Percentiles rank a stretch among this genome's conserved stretches.
Conservation (phyloP, 1,140 invertebrate species). For the Cotesia chilonis region DNA sequence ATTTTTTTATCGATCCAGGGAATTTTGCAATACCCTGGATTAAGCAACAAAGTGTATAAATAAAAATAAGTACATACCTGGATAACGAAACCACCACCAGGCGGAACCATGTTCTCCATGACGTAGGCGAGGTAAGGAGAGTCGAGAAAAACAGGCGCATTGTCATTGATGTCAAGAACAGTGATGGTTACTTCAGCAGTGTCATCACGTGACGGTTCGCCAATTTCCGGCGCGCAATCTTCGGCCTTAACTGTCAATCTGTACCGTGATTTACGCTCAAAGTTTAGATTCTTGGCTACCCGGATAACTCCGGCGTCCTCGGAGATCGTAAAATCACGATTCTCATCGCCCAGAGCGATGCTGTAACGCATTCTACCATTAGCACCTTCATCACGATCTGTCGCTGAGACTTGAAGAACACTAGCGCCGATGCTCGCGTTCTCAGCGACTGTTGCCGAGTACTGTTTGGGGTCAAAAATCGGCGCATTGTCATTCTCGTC, state of each 20-base stretch:
- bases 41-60: not conserved
- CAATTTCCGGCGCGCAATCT: slow-evolving; percentile 80
- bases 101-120: slow-evolving; percentile 88
- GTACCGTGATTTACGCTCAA: slow-evolving; percentile 87
- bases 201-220: slow-evolving; percentile 71
- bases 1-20: not conserved
- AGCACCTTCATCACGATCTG: slow-evolving; percentile 87
- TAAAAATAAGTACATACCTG: slow-evolving; percentile 47
- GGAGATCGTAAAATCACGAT: slow-evolving; percentile 88
- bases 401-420: slow-evolving; percentile 88
- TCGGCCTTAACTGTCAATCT: slow-evolving; percentile 85
- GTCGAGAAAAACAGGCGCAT: slow-evolving; percentile 88
- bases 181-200: slow-evolving; percentile 76
- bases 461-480: slow-evolving; percentile 87
- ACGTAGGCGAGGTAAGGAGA: slow-evolving; percentile 91
- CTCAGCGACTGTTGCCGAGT: slow-evolving; percentile 87
- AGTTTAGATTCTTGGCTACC: slow-evolving; percentile 91
- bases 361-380: slow-evolving; percentile 90
- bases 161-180: slow-evolving; percentile 94
- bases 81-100: slow-evolving; percentile 79
- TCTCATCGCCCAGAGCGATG: slow-evolving; percentile 88
- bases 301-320: slow-evolving; percentile 89
- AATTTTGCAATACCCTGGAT: not conserved
- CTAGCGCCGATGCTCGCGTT: slow-evolving; percentile 93
- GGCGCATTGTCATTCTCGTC: slow-evolving; percentile 96